Base-by-base conservation (phyloP, 1,140 invertebrate species). In the Centruroides sculpturatus region DNA sequence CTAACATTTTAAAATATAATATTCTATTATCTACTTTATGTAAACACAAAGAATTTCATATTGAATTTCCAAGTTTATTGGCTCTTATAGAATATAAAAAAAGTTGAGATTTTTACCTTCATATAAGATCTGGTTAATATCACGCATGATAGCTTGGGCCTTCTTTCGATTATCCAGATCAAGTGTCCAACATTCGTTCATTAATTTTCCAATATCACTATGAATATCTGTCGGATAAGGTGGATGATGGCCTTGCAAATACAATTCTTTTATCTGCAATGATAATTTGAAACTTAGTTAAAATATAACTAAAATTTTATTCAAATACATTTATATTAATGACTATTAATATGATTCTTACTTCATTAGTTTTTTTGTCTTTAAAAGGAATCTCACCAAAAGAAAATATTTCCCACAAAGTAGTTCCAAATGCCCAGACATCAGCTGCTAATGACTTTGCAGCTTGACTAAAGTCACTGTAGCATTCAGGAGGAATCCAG, bases 391-490 rank as follows among this genome's bases (percentile, higher is more conserved):
- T 69, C 35, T 61, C 58, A 46, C 87, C 89, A 68, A 80, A 83
- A 0, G 85, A 85, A 76, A 92, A 94, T 63, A 94, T 86, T 74
- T 93, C 85, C 86, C 89, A 92, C 9, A 92, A 69, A 10, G 89
- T 92, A 13, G 90, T 93, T 3, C 85, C 87, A 67, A 89, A 83
- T 12, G 89, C 87, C 88, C 89, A 94, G 34, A 92, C 80, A 70
- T 94, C 89, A 36, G 85, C 83, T 35, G 80, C 75, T 0, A 78
- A 75, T 53, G 81, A 83, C 35, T 74, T 75, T 64, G 79, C 80
- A 34, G 83, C 84, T 53, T 77, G 74, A 66, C 82, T 79, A 66
- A 83, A 77, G 72, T 86, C 83, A 0, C 74, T 69, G 70, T 86
- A 85, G 70, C 82, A 86, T 72, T 91, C 87, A 3, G 83, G 80